Percentiles rank a stretch among this genome's conserved stretches.
phyloP scores from a whole-genome alignment of 1,140 invertebrate genomes.

The Anastrepha obliqua region DNA sequence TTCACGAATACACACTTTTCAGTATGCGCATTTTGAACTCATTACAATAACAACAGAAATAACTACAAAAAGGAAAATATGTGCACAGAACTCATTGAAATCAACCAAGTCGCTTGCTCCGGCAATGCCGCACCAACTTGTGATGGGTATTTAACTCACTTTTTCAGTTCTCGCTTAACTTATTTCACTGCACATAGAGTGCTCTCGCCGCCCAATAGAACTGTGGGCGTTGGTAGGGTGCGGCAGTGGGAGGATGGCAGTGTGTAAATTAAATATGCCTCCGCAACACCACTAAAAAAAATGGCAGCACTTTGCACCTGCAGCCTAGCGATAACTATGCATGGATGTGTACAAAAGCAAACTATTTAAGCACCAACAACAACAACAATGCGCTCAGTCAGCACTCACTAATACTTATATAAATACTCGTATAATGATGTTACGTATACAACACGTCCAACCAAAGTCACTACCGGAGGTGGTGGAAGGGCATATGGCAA shows the following conservation, averaged over 20 bases:
- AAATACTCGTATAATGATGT: not conserved
- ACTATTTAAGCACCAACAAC: not conserved
- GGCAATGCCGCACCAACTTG: constrained; percentile 18
- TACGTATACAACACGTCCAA: constrained; percentile 35
- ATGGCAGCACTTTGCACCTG: constrained; percentile 28
- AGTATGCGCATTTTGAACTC: not conserved
- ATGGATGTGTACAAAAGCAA: not conserved
- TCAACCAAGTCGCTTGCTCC: not conserved
- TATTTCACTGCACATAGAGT: not conserved
- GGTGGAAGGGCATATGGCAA: not conserved
- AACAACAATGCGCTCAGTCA: not conserved
- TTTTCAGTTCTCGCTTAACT: not conserved
- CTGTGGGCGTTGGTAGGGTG: not conserved
- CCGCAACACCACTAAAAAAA: not conserved
- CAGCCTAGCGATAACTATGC: not conserved
- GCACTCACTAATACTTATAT: not conserved
- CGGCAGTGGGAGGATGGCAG: too few relatives aligned
- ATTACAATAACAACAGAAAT: not conserved
- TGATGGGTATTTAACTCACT: constrained; percentile 11
- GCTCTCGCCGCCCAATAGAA: not conserved
- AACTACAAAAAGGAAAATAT: not conserved
- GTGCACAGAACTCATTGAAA: not conserved
- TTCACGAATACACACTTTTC: not conserved
- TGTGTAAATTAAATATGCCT: constrained; percentile 6
- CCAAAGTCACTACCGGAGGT: not conserved